Evolutionary conservation across 2,113 vertebrate genomes (phyloP).

Genomic region (Tenebrosternarchus preto): DNA sequence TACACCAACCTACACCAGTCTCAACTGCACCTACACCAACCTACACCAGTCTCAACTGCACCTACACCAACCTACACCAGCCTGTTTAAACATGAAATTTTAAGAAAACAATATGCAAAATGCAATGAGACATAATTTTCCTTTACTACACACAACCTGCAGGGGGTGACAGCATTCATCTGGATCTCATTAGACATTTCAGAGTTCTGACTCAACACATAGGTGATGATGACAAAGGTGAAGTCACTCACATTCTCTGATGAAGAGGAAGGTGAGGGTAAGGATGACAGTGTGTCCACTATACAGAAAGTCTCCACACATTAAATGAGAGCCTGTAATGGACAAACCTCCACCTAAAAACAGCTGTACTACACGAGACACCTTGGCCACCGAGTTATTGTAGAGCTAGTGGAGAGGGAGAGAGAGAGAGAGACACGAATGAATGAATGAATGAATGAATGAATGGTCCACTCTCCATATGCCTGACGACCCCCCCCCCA

Average conservation of each 20-base stretch:
- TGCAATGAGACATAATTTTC: too few relatives aligned
- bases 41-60: too few relatives aligned
- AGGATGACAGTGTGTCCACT: conserved; percentile 85
- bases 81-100: too few relatives aligned
- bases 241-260: conserved; percentile 84
- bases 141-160: too few relatives aligned
- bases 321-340: conserved; percentile 84
- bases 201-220: neutral
- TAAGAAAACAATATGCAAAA: too few relatives aligned
- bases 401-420: conserved; percentile 32
- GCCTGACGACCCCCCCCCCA: too few relatives aligned
- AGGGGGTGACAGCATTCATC: neutral
- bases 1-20: too few relatives aligned
- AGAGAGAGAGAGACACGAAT: neutral
- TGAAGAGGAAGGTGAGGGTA: conserved; percentile 84
- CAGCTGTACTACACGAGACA: conserved; percentile 52
- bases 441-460: neutral
- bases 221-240: conserved; percentile 16
- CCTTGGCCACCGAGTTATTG: conserved; percentile 40
- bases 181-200: neutral
- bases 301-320: conserved; percentile 87
- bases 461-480: neutral
- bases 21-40: too few relatives aligned
- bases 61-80: too few relatives aligned
- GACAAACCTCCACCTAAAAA: conserved; percentile 66